Base-by-base conservation (phyloP, 2,113 vertebrate genomes). In the Phylloscopus whistleri region DNA sequence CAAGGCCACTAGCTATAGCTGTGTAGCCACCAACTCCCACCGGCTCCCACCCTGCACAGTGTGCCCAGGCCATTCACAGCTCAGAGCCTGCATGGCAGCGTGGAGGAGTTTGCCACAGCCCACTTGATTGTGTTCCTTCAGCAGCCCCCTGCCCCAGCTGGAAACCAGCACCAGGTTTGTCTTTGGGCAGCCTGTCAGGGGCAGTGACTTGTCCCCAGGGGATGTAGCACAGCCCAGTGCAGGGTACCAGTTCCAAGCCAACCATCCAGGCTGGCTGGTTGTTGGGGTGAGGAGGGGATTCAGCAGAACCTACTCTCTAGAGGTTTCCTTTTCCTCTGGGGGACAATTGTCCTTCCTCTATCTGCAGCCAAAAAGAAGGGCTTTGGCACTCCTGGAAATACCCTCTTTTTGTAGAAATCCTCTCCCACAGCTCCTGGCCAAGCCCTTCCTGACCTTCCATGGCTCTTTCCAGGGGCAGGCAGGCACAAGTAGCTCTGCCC, bases 81-180 rank as follows among this genome's bases (percentile, higher is more conserved):
- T 89, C 35, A 39, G 51, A 58, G 48, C 26, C 64, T 51, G 16
- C 15, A 3, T 18, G n/a, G 48, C 35, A 66, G n/a, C 11, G 7
- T 2, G n/a, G 63, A 31, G 16, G 31, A 84, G 20, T 52, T 52
- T 55, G 60, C 28, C 39, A 14, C 51, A 31, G 22, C 27, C 26
- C 3, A 2, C 24, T 79, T 37, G 41, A 27, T 0, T 0, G 11
- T 4, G 2, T 48, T 37, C 9, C 14, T 31, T 18, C 4, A 1
- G 43, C 62, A 58, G 14, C 9, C 16, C 13, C 13, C 27, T 52
- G 35, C 4, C 46, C 56, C 41, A 62, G 10, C 28, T 67, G 63
- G 48, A 78, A 35, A 39, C 30, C 64, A 60, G 35, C 6, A 9
- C 24, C 60, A 55, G 18, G 19, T 63, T 79, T 74, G 41, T 22